Evolutionary conservation across 2,888 invertebrate genomes (phyloP).

Genomic region (Dromius quadrimaculatus): DNA sequence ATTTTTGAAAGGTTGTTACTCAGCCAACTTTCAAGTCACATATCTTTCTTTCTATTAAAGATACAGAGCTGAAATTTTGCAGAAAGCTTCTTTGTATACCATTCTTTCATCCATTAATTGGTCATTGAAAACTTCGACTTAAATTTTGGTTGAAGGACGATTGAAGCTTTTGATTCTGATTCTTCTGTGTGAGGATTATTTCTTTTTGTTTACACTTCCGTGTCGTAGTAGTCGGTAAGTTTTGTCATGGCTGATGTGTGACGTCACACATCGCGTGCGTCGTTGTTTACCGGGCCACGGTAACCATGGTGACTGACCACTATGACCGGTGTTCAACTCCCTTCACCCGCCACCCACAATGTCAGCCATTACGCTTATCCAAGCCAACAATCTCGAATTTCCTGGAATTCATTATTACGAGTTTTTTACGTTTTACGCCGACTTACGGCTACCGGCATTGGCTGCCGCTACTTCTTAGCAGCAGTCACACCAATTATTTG

Average conservation of each 20-base stretch:
- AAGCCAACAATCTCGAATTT: conserved; percentile 49
- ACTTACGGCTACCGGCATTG: not conserved
- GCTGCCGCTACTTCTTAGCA: not conserved
- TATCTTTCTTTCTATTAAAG: too few species aligned
- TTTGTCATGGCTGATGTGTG: conserved; percentile 42
- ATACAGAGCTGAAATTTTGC: too few species aligned
- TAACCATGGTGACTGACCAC: conserved; percentile 52
- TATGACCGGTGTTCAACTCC: conserved; percentile 39
- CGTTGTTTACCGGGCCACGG: conserved; percentile 49
- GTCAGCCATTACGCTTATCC: conserved; percentile 49
- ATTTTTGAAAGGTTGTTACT: too few species aligned
- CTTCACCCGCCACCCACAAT: conserved; percentile 1
- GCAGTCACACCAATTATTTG: too few species aligned
- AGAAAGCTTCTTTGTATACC: too few species aligned
- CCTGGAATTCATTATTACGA: conserved; percentile 51
- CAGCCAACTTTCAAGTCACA: too few species aligned
- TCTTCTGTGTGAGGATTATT: too few species aligned
- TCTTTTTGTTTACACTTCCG: not conserved
- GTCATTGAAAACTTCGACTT: too few species aligned
- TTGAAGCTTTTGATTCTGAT: too few species aligned
- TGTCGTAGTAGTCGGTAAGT: not conserved
- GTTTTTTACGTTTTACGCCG: conserved; percentile 43
- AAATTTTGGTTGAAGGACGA: too few species aligned
- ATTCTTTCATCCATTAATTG: too few species aligned
- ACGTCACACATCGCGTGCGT: conserved; percentile 46